Percentiles rank a stretch among this genome's conserved stretches.
Conservation (phyloP, 2,113 vertebrate species). For the Oryzias javanicus region DNA sequence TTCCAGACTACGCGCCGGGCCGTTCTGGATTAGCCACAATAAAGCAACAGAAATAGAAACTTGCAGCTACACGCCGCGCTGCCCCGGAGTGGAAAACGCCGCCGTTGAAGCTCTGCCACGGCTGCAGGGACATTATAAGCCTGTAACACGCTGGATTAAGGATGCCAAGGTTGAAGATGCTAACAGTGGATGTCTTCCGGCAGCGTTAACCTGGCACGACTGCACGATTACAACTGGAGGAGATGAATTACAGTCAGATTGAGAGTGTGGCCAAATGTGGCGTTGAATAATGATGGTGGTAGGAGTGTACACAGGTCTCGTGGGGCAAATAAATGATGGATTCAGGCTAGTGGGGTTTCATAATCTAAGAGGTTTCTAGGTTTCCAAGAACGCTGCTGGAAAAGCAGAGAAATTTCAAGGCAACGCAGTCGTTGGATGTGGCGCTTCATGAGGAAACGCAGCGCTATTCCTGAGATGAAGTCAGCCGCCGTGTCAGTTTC, state of each 20-base stretch:
- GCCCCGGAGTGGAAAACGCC: conserved; percentile 41
- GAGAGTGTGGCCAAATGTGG: conserved; percentile 37
- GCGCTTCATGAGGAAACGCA: too few species aligned
- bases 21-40: conserved; percentile 42
- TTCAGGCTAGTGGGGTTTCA: conserved; percentile 8
- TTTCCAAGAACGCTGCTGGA: not conserved
- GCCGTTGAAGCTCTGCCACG: conserved; percentile 36
- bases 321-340: conserved; percentile 32
- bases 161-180: conserved; percentile 56
- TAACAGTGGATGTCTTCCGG: conserved; percentile 43
- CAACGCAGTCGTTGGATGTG: too few species aligned
- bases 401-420: not conserved
- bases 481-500: too few species aligned
- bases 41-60: conserved; percentile 25
- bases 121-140: conserved; percentile 54
- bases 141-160: conserved; percentile 66
- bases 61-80: conserved; percentile 35
- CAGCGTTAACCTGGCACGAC: conserved; percentile 49
- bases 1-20: conserved; percentile 21
- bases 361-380: conserved; percentile 11
- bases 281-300: conserved; percentile 50
- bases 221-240: conserved; percentile 50
- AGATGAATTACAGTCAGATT: conserved; percentile 33
- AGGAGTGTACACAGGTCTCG: conserved; percentile 16
- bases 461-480: too few species aligned